Evolutionary conservation across 2,113 vertebrate genomes (phyloP), one percentile per base, ranked within the genome.

Genomic region (Anguilla rostrata): DNA sequence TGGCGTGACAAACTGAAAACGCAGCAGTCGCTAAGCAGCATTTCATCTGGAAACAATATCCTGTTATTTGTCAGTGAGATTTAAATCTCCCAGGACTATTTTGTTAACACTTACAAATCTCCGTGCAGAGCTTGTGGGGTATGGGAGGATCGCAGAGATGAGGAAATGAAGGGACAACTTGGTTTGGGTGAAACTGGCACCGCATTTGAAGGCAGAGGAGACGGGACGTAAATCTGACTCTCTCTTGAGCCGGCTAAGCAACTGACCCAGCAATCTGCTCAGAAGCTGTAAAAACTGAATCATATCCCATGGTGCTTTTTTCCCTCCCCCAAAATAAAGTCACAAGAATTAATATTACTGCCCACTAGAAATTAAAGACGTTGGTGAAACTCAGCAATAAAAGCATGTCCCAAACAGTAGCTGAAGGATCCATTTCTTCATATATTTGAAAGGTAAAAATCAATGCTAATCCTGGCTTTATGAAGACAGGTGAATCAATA

Each of bases 391-490:
- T 83, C 82, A 60, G 71, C 79, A 34, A 81, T 20, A 49, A 81
- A 46, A 84, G 60, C 18, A 26, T 26, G 22, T 39, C 40, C 75
- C 53, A 43, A 40, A 15, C 63, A 3, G 9, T 39, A 83, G 26
- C 53, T 83, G 84, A 46, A 49, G 26, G 39, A 84, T 16, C n/a
- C 40, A 43, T 84, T 84, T 56, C 12, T 78, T 39, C 16, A 83
- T 40, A 60, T 39, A 81, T 80, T 79, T 26, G 29, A 46, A 81
- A 66, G 53, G 49, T 49, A 82, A 87, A 15, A 29, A 83, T 86
- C 89, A 90, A 84, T 75, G 89, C 53, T 82, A 57, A 90, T 0
- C 43, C 53, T 39, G 83, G 88, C 84, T 87, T 80, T 14, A 20
- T 78, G 83, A 81, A 83, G 29, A 40, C 89, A 49, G 39, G 0